phyloP scores from a whole-genome alignment of 2,888 invertebrate species.

The Troides helena region DNA sequence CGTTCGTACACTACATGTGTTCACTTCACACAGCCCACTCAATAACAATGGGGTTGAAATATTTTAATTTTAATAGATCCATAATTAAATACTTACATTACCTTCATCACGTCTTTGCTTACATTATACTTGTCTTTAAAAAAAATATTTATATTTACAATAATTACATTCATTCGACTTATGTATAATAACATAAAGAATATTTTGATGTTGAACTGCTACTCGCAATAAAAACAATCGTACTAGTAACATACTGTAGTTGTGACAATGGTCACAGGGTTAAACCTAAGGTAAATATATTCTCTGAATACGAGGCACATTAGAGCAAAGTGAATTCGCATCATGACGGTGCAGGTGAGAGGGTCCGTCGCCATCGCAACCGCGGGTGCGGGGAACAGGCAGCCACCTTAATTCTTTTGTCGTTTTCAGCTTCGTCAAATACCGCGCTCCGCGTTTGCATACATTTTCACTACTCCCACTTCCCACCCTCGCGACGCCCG shows the following conservation, averaged over 20 bases:
- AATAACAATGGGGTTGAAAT: conserved; percentile 62
- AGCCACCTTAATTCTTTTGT: conserved; percentile 73
- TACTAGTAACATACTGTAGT: not conserved
- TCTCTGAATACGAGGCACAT: conserved; percentile 57
- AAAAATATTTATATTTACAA: too few species aligned
- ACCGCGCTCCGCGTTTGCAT: conserved; percentile 76
- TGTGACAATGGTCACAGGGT: not conserved
- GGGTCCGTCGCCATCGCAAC: conserved; percentile 42
- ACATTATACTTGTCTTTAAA: not conserved
- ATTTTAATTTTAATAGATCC: conserved; percentile 55
- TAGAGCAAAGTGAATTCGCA: conserved; percentile 66
- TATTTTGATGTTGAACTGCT: not conserved
- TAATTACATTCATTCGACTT: too few species aligned
- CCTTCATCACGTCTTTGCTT: not conserved
- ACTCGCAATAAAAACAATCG: not conserved
- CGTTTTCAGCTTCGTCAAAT: conserved; percentile 78
- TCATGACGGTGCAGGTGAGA: conserved; percentile 44
- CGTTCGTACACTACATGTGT: conserved; percentile 68
- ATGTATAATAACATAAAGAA: not conserved
- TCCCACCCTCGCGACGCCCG: conserved; percentile 37
- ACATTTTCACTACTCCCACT: conserved; percentile 64
- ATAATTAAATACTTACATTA: conserved; percentile 35
- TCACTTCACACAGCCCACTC: conserved; percentile 69
- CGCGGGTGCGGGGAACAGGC: conserved; percentile 36
- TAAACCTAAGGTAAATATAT: conserved; percentile 48